Conservation (phyloP, 2,113 vertebrate genomes). For the Actenoides hombroni region DNA sequence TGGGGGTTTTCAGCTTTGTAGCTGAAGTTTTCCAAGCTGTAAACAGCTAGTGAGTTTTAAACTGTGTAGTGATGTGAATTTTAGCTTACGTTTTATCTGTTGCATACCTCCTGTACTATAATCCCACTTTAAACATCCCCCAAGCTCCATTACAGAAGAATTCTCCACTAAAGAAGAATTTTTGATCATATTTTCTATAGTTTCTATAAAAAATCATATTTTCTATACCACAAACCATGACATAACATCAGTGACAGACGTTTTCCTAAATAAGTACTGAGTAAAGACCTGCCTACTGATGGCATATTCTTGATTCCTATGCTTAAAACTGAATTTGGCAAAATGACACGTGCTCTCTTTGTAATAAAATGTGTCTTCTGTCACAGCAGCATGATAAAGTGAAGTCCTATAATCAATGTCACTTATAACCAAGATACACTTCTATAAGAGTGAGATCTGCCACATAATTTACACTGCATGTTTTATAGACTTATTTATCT, state of each 20-base stretch:
- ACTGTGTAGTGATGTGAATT: not conserved
- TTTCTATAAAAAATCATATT: not conserved
- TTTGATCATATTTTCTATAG: not conserved
- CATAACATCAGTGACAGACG: not conserved
- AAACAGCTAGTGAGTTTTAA: not conserved
- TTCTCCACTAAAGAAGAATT: not conserved
- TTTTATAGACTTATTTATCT: not conserved
- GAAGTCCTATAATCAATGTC: not conserved
- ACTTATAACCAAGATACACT: not conserved
- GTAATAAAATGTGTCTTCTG: not conserved
- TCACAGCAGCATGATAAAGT: not conserved
- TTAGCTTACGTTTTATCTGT: not conserved
- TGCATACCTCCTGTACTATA: not conserved
- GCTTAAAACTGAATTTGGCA: not conserved
- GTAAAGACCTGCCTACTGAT: not conserved
- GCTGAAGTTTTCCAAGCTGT: not conserved
- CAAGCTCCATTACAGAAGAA: not conserved
- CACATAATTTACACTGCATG: not conserved
- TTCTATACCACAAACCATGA: not conserved
- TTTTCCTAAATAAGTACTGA: not conserved
- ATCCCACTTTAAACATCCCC: not conserved
- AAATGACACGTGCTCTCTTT: not conserved
- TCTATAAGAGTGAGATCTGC: not conserved
- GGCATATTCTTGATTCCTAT: accelerated
- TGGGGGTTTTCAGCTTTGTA: not conserved